These are phyloP conservation scores for Phasianus colchicus DNA, from an alignment of 2,113 vertebrate genomes.

Conservation along the genomic window DNA sequence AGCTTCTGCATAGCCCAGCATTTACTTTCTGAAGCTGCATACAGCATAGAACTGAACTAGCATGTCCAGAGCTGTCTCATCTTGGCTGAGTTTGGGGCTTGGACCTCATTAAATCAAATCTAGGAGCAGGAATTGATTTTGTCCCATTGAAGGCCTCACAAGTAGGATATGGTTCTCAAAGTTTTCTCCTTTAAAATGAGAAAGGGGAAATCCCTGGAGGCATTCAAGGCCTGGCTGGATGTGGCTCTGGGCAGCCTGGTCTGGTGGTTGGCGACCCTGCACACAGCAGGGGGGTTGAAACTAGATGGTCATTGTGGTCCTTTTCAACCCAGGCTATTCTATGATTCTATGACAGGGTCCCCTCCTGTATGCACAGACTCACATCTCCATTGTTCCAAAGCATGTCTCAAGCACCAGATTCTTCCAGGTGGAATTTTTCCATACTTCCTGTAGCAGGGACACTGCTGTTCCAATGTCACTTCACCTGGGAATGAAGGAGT, in stretches of 20 bases:
- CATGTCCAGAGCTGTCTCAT: background rate
- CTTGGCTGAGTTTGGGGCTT: background rate
- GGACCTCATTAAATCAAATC: background rate
- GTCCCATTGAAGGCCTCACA: background rate
- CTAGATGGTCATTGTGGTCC: too few relatives aligned
- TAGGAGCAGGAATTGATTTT: accelerated
- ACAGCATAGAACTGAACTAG: background rate
- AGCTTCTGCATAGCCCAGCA: background rate
- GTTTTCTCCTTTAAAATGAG: background rate
- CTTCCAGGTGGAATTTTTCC: background rate
- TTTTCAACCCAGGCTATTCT: too few relatives aligned
- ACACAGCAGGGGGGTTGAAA: too few relatives aligned
- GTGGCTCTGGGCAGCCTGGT: too few relatives aligned
- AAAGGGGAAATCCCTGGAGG: background rate
- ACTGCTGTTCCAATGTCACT: background rate
- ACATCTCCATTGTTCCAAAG: background rate
- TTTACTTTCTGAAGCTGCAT: background rate
- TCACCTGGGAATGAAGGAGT: background rate
- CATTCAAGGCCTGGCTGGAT: too few relatives aligned
- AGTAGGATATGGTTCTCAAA: background rate
- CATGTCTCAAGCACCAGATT: background rate
- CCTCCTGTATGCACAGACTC: accelerated
- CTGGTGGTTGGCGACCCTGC: too few relatives aligned
- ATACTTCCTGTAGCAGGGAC: background rate
- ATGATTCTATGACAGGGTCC: background rate